A percentile compares a stretch with the other conserved stretches of the same genome.
phyloP scores from a whole-genome alignment of 2,113 vertebrate genomes.

The Nerophis ophidion region DNA sequence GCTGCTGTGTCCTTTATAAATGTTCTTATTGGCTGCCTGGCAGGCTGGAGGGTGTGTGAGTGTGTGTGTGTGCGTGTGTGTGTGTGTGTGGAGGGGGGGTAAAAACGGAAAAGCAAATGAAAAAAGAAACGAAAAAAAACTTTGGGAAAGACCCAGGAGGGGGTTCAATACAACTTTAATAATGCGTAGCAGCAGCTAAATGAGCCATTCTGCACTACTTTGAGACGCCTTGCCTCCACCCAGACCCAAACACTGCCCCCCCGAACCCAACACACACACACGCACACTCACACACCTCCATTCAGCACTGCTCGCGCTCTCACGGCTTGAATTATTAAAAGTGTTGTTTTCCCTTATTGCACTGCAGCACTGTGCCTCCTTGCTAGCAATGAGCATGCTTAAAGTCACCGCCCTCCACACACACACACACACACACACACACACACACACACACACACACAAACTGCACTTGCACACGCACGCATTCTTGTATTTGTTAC shows the following conservation, averaged over 20 bases:
- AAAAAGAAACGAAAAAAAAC: constrained; percentile 14
- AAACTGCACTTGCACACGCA: too few relatives aligned
- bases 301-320: constrained; percentile 36
- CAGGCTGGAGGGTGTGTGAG: too few relatives aligned
- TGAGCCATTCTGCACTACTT: constrained; percentile 68
- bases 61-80: too few relatives aligned
- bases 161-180: constrained; percentile 72
- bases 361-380: constrained; percentile 67
- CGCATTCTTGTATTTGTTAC: too few relatives aligned
- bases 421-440: too few relatives aligned
- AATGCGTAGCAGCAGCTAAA: constrained; percentile 69
- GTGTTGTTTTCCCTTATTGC: constrained; percentile 74
- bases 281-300: constrained; percentile 13
- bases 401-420: too few relatives aligned
- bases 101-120: too few relatives aligned
- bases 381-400: constrained; percentile 2
- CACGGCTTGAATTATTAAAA: constrained; percentile 73
- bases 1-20: too few relatives aligned
- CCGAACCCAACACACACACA: background rate
- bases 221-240: constrained; percentile 45
- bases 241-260: constrained; percentile 2
- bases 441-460: too few relatives aligned
- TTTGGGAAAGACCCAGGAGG: constrained; percentile 56
- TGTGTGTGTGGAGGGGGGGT: too few relatives aligned
- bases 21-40: too few relatives aligned